phyloP scores from a whole-genome alignment of 1,140 invertebrate species.

The Neodiprion pinetum region DNA sequence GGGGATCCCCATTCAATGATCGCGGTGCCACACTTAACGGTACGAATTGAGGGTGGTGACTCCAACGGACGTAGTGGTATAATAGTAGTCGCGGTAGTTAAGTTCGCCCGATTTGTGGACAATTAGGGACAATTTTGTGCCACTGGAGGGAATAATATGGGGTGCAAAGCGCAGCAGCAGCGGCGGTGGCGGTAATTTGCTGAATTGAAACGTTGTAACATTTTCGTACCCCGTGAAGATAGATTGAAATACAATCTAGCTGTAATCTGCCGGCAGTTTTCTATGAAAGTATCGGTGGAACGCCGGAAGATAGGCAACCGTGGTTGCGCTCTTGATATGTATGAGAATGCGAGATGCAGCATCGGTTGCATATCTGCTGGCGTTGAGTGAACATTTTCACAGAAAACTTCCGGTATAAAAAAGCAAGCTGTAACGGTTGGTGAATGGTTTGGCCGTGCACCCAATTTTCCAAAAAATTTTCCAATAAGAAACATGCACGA shows the following conservation, averaged over 20 bases:
- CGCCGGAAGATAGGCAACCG: neutral
- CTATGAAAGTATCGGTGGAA: neutral
- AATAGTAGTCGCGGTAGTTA: neutral
- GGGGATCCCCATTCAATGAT: conserved; percentile 12
- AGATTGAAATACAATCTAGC: neutral
- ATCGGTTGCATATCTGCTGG: too few species aligned
- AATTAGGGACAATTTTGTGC: conserved; percentile 49
- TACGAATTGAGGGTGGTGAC: conserved; percentile 42
- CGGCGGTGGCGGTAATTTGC: neutral
- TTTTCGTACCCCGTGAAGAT: neutral
- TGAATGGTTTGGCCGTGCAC: too few species aligned
- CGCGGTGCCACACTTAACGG: conserved; percentile 43
- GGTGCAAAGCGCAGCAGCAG: neutral
- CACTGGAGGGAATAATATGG: neutral
- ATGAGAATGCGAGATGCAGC: too few species aligned
- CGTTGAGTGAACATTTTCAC: too few species aligned
- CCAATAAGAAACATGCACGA: too few species aligned
- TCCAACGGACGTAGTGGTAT: neutral
- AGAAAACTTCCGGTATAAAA: too few species aligned
- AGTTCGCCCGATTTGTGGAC: conserved; percentile 50
- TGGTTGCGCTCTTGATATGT: too few species aligned
- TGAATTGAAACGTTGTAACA: neutral
- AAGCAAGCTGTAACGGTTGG: too few species aligned
- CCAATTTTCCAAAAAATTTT: too few species aligned
- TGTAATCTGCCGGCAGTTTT: neutral